A percentile compares a stretch with the other conserved stretches of the same genome.
These are phyloP conservation scores for Axis porcinus DNA, from an alignment of 2,113 vertebrate species.

Conservation along the genomic window DNA sequence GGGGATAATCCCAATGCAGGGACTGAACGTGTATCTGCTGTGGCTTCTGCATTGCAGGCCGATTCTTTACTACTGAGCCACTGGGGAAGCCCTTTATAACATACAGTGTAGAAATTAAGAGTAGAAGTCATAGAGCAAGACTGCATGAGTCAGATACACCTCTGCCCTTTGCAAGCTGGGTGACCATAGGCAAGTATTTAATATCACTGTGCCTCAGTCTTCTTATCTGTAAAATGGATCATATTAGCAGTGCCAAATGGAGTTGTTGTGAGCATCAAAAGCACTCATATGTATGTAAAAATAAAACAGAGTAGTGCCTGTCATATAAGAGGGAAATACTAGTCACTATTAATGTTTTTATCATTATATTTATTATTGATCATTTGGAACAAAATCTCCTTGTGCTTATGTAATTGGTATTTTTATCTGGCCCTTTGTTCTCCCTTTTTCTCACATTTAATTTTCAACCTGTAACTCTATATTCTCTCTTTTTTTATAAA, in stretches of 20 bases:
- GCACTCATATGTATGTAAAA: not conserved
- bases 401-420: not conserved
- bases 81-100: not conserved
- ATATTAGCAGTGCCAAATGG: not conserved
- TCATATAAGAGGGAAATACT: not conserved
- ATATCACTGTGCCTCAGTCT: not conserved
- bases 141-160: not conserved
- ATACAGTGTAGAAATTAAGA: not conserved
- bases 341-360: not conserved
- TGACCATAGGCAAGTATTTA: not conserved
- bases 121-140: not conserved
- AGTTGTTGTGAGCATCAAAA: not conserved
- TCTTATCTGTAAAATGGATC: not conserved
- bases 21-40: not conserved
- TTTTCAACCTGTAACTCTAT: not conserved
- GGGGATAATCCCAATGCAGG: rapidly evolving
- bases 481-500: not conserved
- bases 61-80: not conserved
- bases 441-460: not conserved
- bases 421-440: not conserved
- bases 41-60: not conserved
- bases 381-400: not conserved
- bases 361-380: not conserved
- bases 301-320: not conserved
- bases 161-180: not conserved